Evolutionary conservation across 2,888 invertebrate genomes (phyloP), one percentile per base, ranked within the genome.

Genomic region (Eupithecia exiguata): DNA sequence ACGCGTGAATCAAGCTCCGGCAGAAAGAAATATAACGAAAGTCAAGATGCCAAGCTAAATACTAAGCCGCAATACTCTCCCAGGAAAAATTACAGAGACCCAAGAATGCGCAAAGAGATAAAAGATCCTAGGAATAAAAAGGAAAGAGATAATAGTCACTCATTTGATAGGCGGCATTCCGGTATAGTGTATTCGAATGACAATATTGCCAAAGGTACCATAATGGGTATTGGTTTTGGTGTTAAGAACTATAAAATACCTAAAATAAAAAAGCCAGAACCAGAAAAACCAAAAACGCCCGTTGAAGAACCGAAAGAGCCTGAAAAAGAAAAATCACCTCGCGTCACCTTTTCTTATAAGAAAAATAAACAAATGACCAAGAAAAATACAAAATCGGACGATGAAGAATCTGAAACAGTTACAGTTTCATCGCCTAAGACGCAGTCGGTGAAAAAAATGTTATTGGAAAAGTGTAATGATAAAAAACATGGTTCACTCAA

Each of bases 201-300:
- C 71, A 93, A 91, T 76, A 92, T 93, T 75, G 90, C 91, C 6
- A 92, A 88, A 76, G 93, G 91, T 30, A 88, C 88, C 46, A 89
- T 91, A 77, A 86, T 93, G 77, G 87, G 90, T 62, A 85, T 91
- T 35, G 91, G 92, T 2, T 91, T 88, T 82, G 92, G 92, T 53
- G 93, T 94, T 0, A 93, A 91, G 85, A 94, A 94, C 82, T 95
- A 93, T 77, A 94, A 92, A 84, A 94, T 94, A 78, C 94, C 94
- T 0, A 94, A 95, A 87, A 91, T 94, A 62, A 94, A 93, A 87
- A 88, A 91, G 38, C 76, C 82, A 7, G 82, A 82, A 66, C 80
- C 84, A 71, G 76, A 71, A 43, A 74, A 74, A 36, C 70, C 74
- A 61, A 78, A 74, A 68, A 74, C 30, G 61, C 75, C 76, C 30